Conservation (phyloP, 2,888 invertebrate genomes). For the Agrenia bidenticulata region DNA sequence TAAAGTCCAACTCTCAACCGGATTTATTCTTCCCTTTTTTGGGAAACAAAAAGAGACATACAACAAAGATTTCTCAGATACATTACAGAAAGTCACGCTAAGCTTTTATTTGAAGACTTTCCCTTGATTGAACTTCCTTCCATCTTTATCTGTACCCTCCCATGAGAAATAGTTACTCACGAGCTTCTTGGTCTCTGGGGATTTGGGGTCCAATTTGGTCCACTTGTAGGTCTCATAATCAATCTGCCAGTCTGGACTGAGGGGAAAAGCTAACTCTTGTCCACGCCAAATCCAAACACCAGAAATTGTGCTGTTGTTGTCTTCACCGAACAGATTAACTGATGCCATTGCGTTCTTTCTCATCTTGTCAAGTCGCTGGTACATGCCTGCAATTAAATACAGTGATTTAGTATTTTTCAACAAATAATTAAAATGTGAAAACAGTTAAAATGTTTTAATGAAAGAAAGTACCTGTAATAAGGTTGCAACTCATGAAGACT, state of each 20-base stretch:
- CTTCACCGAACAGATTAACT: slow-evolving; percentile 86
- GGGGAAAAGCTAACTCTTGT: slow-evolving; percentile 85
- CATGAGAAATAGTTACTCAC: slow-evolving; percentile 89
- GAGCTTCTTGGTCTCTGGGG: slow-evolving; percentile 77
- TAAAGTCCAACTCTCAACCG: slow-evolving; percentile 4
- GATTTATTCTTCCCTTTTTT: slow-evolving; percentile 12
- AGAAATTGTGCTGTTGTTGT: slow-evolving; percentile 88
- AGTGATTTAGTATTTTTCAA: neutral
- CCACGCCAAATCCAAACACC: slow-evolving; percentile 99
- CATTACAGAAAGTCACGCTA: neutral
- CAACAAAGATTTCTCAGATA: neutral
- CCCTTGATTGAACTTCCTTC: slow-evolving; percentile 95
- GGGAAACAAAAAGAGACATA: slow-evolving; percentile 5
- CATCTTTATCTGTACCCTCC: slow-evolving; percentile 80
- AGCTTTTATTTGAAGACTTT: slow-evolving; percentile 91
- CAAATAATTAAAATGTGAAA: neutral
- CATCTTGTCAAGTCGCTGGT: slow-evolving; percentile 96
- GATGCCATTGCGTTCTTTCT: slow-evolving; percentile 95
- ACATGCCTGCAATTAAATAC: slow-evolving; percentile 72
- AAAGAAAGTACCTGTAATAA: slow-evolving; percentile 73
- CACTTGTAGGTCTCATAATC: slow-evolving; percentile 96
- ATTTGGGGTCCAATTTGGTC: slow-evolving; percentile 84
- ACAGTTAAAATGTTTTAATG: no score
- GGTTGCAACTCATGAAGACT: slow-evolving; percentile 97
- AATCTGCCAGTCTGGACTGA: slow-evolving; percentile 90